phyloP scores from a whole-genome alignment of 1,140 invertebrate genomes.

The Eumaeus atala region DNA sequence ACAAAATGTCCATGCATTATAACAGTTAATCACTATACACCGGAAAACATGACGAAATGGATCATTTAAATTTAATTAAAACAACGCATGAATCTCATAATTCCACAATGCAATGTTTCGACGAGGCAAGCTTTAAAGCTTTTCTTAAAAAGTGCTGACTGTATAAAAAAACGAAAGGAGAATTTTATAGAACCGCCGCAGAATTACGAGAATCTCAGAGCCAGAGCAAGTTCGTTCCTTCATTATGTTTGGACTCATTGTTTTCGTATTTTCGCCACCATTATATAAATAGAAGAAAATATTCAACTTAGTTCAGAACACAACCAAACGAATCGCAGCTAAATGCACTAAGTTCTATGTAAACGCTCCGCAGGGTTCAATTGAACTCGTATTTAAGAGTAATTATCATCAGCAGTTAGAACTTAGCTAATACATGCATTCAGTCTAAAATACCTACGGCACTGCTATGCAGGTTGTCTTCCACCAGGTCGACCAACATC shows the following conservation, averaged over 20 bases:
- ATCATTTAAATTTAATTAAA: background rate
- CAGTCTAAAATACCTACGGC: too few species aligned
- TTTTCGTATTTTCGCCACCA: slow-evolving; percentile 14
- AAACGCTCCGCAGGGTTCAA: too few species aligned
- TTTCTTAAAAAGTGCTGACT: slow-evolving; percentile 22
- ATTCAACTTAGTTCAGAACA: slow-evolving; percentile 1
- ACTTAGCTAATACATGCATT: too few species aligned
- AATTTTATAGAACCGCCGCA: slow-evolving; percentile 25
- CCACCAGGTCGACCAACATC: too few species aligned
- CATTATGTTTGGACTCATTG: slow-evolving; percentile 21
- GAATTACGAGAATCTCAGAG: slow-evolving; percentile 19
- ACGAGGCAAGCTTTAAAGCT: slow-evolving; percentile 1
- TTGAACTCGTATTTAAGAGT: too few species aligned
- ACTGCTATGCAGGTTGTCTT: too few species aligned
- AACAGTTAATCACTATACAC: too few species aligned
- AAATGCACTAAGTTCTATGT: background rate
- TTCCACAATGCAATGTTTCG: slow-evolving; percentile 20
- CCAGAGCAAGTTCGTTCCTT: slow-evolving; percentile 18
- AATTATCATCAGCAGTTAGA: too few species aligned
- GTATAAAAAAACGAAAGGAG: slow-evolving; percentile 25
- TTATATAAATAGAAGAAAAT: background rate
- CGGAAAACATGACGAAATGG: background rate
- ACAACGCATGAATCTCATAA: slow-evolving; percentile 5
- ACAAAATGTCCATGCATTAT: too few species aligned
- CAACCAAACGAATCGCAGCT: background rate